Evolutionary conservation across 2,113 vertebrate species (phyloP).

Genomic region (Podocnemis expansa): DNA sequence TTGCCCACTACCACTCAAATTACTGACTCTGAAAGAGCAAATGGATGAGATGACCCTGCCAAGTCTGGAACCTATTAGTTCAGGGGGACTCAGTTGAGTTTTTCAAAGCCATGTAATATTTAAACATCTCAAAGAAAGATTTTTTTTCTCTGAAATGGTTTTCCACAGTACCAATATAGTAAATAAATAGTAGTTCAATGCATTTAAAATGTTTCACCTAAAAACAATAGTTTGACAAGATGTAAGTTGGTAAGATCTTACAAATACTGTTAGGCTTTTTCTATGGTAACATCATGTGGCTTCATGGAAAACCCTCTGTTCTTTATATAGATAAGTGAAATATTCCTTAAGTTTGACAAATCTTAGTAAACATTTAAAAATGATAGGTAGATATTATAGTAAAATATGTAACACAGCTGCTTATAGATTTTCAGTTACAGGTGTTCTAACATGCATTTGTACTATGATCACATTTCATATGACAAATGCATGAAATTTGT

Average conservation of each 20-base stretch:
- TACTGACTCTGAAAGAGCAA: neutral
- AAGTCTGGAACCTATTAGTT: neutral
- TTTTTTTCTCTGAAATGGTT: neutral
- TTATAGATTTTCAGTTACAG: neutral
- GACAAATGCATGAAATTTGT: constrained; percentile 20
- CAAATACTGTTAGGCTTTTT: neutral
- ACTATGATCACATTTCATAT: constrained; percentile 31
- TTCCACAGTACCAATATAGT: neutral
- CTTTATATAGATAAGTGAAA: neutral
- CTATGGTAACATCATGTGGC: rapidly evolving
- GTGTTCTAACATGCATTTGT: constrained; percentile 5
- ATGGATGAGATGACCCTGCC: neutral
- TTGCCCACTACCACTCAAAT: neutral
- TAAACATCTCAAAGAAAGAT: neutral
- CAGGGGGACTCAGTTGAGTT: neutral
- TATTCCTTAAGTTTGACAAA: neutral
- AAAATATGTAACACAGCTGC: constrained; percentile 2
- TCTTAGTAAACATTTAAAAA: neutral
- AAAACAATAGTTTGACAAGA: neutral
- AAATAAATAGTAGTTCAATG: neutral
- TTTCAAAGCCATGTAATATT: neutral
- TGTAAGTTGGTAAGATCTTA: neutral
- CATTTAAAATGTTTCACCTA: neutral
- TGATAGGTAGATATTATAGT: neutral
- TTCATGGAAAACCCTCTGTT: neutral